Evolutionary conservation across 2,113 vertebrate genomes (phyloP), one percentile per base, ranked within the genome.

Genomic region (Hyla sarda): DNA sequence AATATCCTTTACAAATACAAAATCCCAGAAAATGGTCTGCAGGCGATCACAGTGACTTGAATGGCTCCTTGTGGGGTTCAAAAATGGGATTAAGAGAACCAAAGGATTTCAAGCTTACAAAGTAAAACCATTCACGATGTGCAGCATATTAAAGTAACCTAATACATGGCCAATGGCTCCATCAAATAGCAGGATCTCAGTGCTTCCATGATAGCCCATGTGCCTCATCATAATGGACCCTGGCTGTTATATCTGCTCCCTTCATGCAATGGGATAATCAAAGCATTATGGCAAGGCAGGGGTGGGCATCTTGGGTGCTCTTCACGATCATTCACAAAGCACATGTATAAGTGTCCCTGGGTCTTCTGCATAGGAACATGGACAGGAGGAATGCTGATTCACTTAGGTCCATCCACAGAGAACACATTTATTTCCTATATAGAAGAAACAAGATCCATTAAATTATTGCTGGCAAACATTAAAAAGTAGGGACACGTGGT

Each of bases 371-470:
- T 19, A 28, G 1, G 12, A 11, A 41, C 32, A 37, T 21, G 34
- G 3, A 41, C 32, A 41, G 19, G 34, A 10, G 67, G 28, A 41
- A 23, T 37, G 19, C 17, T 9, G 67, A 23, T 71, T 21, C 28
- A 32, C 62, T 12, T 12, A 13, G 30, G 17, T 21, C 19, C 67
- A 3, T 71, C 67, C 34, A 17, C n/a, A n/a, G n/a, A n/a, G n/a
- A n/a, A n/a, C 41, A 56, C 16, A 16, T 45, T 81, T 28, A 81
- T 30, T 81, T 81, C 78, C 78, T 81, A 81, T 5, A 47, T 12
- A 65, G 60, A 80, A 65, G 14, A 62, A 81, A 65, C 23, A 47
- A 19, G 58, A n/a, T 16, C 23, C 52, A 41, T 58, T 58, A 52
- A 37, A 37, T 78, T 11, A 58, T 58, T 23, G n/a, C 1, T 60